phyloP scores from a whole-genome alignment of 2,113 vertebrate species.

The Eptatretus burgeri region DNA sequence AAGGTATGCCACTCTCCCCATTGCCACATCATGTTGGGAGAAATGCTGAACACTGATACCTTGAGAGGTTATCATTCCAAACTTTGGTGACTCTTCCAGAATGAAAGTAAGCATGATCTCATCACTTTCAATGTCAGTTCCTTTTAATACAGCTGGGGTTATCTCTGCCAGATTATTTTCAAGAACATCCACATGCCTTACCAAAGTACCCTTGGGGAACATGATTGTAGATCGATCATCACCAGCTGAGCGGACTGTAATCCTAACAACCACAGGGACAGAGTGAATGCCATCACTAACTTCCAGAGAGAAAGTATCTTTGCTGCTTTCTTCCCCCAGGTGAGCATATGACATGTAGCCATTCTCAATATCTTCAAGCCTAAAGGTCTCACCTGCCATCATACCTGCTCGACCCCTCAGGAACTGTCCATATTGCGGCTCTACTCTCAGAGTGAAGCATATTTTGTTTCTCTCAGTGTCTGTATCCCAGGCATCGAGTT shows the following conservation, averaged over 20 bases:
- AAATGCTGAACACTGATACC: constrained; percentile 14
- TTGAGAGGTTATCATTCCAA: constrained; percentile 15
- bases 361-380: constrained; percentile 23
- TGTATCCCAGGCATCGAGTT: constrained; percentile 29
- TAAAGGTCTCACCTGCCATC: constrained; percentile 27
- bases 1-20: constrained; percentile 14
- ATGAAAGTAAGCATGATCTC: constrained; percentile 15
- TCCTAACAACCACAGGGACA: constrained; percentile 14
- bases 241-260: constrained; percentile 14
- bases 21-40: constrained; percentile 18
- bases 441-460: constrained; percentile 19
- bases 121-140: constrained; percentile 13
- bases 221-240: constrained; percentile 13
- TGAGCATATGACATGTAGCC: constrained; percentile 23
- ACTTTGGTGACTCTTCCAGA: constrained; percentile 16
- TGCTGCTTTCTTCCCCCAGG: constrained; percentile 11
- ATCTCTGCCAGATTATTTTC: constrained; percentile 17
- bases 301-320: constrained; percentile 16
- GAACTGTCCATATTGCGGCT: constrained; percentile 23
- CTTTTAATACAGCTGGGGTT: constrained; percentile 13
- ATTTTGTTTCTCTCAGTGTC: constrained; percentile 34
- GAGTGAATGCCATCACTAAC: constrained; percentile 16
- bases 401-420: constrained; percentile 27
- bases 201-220: constrained; percentile 11
- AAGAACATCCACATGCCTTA: constrained; percentile 15